These are phyloP conservation scores for Lordiphosa mommai DNA, from an alignment of 1,140 invertebrate species.

Conservation along the genomic window DNA sequence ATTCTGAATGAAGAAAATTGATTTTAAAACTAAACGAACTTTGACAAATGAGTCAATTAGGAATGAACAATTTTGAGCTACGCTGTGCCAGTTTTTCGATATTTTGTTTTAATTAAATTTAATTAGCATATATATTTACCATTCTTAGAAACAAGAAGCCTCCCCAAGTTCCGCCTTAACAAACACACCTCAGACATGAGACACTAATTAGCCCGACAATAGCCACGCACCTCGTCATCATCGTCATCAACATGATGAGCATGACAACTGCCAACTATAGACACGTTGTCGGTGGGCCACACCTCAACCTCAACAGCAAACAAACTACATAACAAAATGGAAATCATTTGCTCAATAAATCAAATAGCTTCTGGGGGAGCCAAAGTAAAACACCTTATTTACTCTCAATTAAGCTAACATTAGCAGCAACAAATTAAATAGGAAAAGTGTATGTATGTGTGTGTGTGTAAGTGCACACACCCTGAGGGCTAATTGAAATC, in stretches of 20 bases:
- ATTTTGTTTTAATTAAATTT: too few relatives aligned
- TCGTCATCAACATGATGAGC: conserved; percentile 11
- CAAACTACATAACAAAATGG: conserved; percentile 16
- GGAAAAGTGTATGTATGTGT: too few relatives aligned
- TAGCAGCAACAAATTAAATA: conserved; percentile 43
- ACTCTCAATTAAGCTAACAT: conserved; percentile 61
- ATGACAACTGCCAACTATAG: conserved; percentile 5
- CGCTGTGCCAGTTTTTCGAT: too few relatives aligned
- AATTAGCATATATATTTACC: too few relatives aligned
- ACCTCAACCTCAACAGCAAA: conserved; percentile 25
- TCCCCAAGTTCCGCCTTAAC: neutral
- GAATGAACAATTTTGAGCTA: too few relatives aligned
- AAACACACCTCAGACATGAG: conserved; percentile 32
- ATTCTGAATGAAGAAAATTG: too few relatives aligned
- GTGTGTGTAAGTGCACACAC: neutral
- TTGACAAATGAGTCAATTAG: too few relatives aligned
- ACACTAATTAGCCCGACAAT: conserved; percentile 49
- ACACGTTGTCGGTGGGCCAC: conserved; percentile 9
- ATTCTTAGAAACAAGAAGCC: too few relatives aligned
- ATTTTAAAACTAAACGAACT: too few relatives aligned
- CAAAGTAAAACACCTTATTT: conserved; percentile 46
- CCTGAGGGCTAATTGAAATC: neutral
- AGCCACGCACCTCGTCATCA: conserved; percentile 42
- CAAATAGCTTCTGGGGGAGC: conserved; percentile 37
- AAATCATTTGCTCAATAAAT: conserved; percentile 68